These are phyloP conservation scores for Brenthis hecate DNA, from an alignment of 2,888 invertebrate genomes.

Conservation along the genomic window DNA sequence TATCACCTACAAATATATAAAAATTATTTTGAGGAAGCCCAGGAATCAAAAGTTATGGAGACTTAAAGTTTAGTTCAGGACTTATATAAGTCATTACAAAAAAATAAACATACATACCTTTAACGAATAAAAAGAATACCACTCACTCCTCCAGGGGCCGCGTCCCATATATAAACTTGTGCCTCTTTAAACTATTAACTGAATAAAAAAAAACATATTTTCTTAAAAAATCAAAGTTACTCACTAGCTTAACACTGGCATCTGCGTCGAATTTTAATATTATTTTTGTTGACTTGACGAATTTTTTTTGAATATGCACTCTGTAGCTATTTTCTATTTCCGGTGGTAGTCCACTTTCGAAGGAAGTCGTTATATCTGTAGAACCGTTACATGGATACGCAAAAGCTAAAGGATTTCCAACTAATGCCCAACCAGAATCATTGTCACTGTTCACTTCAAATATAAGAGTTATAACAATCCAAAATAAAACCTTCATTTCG, in stretches of 20 bases:
- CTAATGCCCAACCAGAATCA: constrained; percentile 42
- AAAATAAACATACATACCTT: no score
- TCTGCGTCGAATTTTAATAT: constrained; percentile 46
- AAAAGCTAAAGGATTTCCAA: constrained; percentile 38
- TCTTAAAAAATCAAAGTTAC: constrained; percentile 17
- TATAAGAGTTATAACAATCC: background rate
- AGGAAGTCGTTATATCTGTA: constrained; percentile 36
- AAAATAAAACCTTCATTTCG: no score
- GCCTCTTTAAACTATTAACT: background rate
- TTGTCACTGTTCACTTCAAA: constrained; percentile 26
- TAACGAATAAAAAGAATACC: no score
- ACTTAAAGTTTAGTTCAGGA: no score
- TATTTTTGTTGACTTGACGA: constrained; percentile 36
- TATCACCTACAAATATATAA: no score
- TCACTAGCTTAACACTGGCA: constrained; percentile 46
- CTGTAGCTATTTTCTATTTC: constrained; percentile 48
- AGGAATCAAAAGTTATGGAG: no score
- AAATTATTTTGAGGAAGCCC: no score
- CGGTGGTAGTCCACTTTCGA: constrained; percentile 43
- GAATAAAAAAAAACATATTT: background rate
- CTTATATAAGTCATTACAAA: no score
- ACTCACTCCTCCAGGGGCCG: no score
- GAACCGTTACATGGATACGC: constrained; percentile 43
- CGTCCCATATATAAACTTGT: no score
- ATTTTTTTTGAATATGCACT: constrained; percentile 36